A percentile compares a stretch with the other conserved stretches of the same genome.
Evolutionary conservation across 2,797 vertebrate species (phyloP).

Genomic region (Falco columbarius): DNA sequence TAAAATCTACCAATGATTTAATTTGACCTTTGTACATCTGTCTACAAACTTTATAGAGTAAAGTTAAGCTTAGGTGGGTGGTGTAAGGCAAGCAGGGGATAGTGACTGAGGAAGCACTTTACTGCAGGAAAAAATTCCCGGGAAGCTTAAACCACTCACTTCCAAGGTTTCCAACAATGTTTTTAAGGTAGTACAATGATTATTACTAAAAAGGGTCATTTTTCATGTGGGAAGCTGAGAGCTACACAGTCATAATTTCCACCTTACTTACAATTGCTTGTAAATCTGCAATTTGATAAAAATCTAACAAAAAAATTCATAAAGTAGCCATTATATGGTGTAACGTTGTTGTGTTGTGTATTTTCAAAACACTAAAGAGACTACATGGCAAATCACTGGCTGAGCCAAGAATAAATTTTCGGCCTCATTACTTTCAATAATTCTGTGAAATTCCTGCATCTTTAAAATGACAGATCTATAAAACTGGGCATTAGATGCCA

Average conservation of each 20-base stretch:
- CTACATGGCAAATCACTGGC: background rate
- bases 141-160: background rate
- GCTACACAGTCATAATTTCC: background rate
- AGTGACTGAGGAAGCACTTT: constrained; percentile 12
- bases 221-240: background rate
- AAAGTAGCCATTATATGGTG: background rate
- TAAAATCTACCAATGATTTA: background rate
- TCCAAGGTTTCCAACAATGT: background rate
- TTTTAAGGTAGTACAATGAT: background rate
- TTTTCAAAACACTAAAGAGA: background rate
- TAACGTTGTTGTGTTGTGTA: background rate
- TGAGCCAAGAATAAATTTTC: background rate
- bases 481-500: background rate
- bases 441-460: background rate
- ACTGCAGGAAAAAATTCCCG: background rate
- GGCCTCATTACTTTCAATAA: background rate
- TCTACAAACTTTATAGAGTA: background rate
- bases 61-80: background rate
- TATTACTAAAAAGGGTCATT: background rate
- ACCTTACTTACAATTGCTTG: background rate
- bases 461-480: background rate
- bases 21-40: constrained; percentile 13
- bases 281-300: background rate
- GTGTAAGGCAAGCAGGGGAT: background rate
- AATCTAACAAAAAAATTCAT: background rate